Evolutionary conservation across 2,113 vertebrate genomes (phyloP), one percentile per base, ranked within the genome.

Genomic region (Cynocephalus volans): DNA sequence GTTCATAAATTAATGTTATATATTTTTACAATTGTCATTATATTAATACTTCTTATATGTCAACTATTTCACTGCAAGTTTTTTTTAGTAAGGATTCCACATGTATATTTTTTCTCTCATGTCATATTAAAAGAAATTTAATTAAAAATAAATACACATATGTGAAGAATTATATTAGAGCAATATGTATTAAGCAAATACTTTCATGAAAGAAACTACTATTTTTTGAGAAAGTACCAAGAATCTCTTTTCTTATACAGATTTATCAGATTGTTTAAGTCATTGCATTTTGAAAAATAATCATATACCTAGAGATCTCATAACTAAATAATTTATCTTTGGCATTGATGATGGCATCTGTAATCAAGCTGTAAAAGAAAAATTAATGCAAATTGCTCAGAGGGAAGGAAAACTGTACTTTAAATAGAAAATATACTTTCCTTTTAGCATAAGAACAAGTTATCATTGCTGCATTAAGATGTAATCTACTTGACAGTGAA

Each of bases 371-470:
- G 79, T 96, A 54, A 3, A 85, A 96, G 21, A 4, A 75, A 98
- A 97, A 98, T 98, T 97, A 98, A 97, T 97, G 75, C 88, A 97
- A 97, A 87, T 90, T 97, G 17, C 98, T 98, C 73, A 88, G 62
- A 96, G 52, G 31, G 48, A 41, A 97, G 58, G 81, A 81, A 93
- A 98, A 97, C 88, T 75, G 92, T 0, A 13, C 45, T 98, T 97
- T 97, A 98, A 98, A 98, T 98, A 96, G 96, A 90, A 97, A 98
- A 97, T 97, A 97, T 94, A 96, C 26, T 65, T 88, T 96, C 41
- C 69, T 90, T 36, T 93, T 75, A 86, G 67, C 54, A 89, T 86
- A 93, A 96, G 33, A 87, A 97, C 64, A 93, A 96, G 90, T 79
- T 97, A 48, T 52, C 84, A 69, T 60, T 97, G 48, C 28, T 95